phyloP scores from a whole-genome alignment of 2,888 invertebrate species.

The Dolomedes plantarius region DNA sequence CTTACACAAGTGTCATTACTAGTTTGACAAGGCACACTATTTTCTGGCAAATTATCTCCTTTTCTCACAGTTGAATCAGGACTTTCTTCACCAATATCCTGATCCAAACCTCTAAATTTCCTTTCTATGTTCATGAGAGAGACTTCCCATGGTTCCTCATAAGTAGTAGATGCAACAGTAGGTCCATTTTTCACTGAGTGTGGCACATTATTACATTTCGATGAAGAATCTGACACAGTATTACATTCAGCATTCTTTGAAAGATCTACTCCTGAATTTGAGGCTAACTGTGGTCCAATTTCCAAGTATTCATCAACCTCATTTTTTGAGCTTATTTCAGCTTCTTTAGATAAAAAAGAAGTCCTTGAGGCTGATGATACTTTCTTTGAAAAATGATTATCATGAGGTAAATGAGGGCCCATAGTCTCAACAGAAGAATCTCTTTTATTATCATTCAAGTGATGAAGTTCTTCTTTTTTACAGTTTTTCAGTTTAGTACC shows the following conservation, averaged over 20 bases:
- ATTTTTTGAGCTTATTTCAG: background rate
- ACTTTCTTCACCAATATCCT: conserved; percentile 26
- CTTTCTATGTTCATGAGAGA: conserved; percentile 1
- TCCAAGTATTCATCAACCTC: conserved; percentile 2
- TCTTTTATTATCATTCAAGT: background rate
- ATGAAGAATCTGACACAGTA: background rate
- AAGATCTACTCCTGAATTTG: background rate
- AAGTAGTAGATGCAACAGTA: background rate
- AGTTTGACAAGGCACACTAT: conserved; percentile 2
- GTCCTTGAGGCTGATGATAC: background rate
- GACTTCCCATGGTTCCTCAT: background rate
- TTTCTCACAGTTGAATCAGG: conserved; percentile 66
- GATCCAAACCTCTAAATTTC: conserved; percentile 1
- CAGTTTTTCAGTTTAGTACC: background rate
- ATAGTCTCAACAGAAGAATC: background rate
- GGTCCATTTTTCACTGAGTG: conserved; percentile 1
- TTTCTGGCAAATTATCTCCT: background rate
- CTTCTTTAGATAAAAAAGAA: background rate
- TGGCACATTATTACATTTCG: background rate
- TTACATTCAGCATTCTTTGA: background rate
- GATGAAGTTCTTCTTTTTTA: too few species aligned
- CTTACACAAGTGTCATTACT: background rate
- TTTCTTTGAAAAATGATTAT: conserved; percentile 16
- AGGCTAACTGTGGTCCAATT: conserved; percentile 31
- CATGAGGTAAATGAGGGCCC: conserved; percentile 61